Conservation (phyloP, 2,888 invertebrate genomes). For the Xestia rhomboidea region DNA sequence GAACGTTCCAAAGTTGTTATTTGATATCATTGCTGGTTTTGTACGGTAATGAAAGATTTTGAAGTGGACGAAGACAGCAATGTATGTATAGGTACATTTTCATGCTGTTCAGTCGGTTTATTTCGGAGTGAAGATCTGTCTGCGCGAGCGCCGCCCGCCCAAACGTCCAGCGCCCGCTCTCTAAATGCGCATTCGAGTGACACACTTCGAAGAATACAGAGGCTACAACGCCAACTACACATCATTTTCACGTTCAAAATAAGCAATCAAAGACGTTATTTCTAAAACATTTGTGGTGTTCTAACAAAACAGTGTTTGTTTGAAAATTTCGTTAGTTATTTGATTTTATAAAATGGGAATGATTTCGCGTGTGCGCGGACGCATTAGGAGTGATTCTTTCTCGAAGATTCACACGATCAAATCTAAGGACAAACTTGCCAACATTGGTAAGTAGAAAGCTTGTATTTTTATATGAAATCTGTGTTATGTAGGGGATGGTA, state of each 20-base stretch:
- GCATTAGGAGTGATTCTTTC: constrained; percentile 92
- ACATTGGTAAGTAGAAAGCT: constrained; percentile 90
- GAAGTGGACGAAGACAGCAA: constrained; percentile 55
- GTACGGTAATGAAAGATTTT: neutral
- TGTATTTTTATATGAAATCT: neutral
- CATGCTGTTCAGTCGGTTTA: constrained; percentile 16
- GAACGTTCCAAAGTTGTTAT: constrained; percentile 12
- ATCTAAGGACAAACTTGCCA: constrained; percentile 93
- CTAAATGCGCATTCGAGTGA: constrained; percentile 85
- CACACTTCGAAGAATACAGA: constrained; percentile 77
- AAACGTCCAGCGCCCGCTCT: constrained; percentile 69
- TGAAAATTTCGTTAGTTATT: constrained; percentile 34
- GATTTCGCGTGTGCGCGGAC: constrained; percentile 93
- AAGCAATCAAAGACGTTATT: constrained; percentile 31
- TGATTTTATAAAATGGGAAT: constrained; percentile 91
- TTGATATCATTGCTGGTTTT: constrained; percentile 64
- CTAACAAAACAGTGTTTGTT: constrained; percentile 54
- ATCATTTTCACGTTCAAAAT: constrained; percentile 46
- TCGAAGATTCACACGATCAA: constrained; percentile 91
- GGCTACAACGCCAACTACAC: constrained; percentile 58
- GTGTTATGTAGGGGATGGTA: neutral
- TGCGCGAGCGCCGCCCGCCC: constrained; percentile 79
- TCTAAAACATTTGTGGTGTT: constrained; percentile 47
- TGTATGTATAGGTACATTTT: constrained; percentile 67
- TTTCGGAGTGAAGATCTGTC: constrained; percentile 62